Base-by-base conservation (phyloP, 2,888 invertebrate genomes). In the Microplitis deprimator region DNA sequence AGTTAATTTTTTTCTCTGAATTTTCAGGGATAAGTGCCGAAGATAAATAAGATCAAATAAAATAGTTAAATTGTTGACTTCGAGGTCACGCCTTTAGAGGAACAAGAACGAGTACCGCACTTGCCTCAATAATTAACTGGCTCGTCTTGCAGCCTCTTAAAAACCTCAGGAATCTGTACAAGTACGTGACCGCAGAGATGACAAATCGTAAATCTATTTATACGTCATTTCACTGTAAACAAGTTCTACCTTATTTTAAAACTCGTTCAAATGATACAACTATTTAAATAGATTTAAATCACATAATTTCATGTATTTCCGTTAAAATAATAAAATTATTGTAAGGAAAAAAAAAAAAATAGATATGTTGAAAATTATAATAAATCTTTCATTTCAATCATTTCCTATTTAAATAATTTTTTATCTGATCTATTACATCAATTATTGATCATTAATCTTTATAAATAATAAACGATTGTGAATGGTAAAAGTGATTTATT, bases 21-120 rank as follows among this genome's bases (percentile, higher is more conserved):
- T n/a, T 67, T 67, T 39, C 67, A 67, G 67, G n/a, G 67, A 17
- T 39, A 29, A 20, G 38, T 17, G 62, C 38, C 8, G 10, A 39
- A n/a, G 67, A 62, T 61, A 75, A 75, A 38, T 75, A 76, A 74
- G 29, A 29, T 29, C 7, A 62, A 16, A 62, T 8, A 62, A 62
- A 62, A 69, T 68, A 68, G 13, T 50, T 13, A 50, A 50, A 20
- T 62, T 62, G 62, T 17, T 16, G 62, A 7, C 20, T 62, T 62
- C 20, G 62, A 62, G 62, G 62, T 62, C n/a, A 20, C 20, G 62
- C 16, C 20, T 62, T 62, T 62, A 62, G 20, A 62, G 62, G 20
- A 16, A 62, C 62, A 62, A 62, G 62, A 62, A 62, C 62, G 20
- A 20, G 20, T 20, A 62, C 16, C 20, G 62, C 6, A 62, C 16